phyloP scores from a whole-genome alignment of 2,113 vertebrate genomes.

The Cacatua alba region DNA sequence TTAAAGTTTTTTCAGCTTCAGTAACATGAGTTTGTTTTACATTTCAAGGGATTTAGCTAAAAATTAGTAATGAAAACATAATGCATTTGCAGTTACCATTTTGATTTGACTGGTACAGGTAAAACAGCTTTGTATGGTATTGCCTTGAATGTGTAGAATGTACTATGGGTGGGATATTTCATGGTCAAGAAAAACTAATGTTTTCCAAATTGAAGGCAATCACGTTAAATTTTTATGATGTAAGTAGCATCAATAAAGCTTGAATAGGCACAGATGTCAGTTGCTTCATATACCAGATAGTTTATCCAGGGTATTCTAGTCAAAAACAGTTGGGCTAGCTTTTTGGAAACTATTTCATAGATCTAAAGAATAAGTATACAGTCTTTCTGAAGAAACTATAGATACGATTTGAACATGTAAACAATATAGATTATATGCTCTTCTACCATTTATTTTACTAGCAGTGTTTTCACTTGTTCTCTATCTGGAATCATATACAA shows the following conservation, averaged over 20 bases:
- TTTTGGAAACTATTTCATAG: neutral
- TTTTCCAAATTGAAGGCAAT: neutral
- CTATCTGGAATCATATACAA: neutral
- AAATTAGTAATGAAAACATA: constrained; percentile 48
- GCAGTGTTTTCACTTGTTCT: neutral
- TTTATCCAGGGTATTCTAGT: constrained; percentile 2
- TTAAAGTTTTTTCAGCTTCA: constrained; percentile 13
- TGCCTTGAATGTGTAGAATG: neutral
- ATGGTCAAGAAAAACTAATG: neutral
- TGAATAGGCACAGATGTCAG: neutral
- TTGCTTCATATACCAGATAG: neutral
- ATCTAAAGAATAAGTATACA: neutral
- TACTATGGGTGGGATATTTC: neutral
- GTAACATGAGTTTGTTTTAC: constrained; percentile 13
- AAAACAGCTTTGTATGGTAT: constrained; percentile 5
- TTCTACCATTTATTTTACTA: neutral
- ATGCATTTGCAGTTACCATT: constrained; percentile 1
- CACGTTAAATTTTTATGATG: neutral
- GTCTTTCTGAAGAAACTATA: neutral
- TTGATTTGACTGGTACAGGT: neutral
- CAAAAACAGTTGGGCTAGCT: neutral
- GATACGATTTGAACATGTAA: neutral
- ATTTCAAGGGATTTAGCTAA: constrained; percentile 48
- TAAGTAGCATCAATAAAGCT: neutral
- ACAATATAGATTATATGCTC: neutral